Conservation (phyloP, 2,113 vertebrate species). For the Albula goreensis region DNA sequence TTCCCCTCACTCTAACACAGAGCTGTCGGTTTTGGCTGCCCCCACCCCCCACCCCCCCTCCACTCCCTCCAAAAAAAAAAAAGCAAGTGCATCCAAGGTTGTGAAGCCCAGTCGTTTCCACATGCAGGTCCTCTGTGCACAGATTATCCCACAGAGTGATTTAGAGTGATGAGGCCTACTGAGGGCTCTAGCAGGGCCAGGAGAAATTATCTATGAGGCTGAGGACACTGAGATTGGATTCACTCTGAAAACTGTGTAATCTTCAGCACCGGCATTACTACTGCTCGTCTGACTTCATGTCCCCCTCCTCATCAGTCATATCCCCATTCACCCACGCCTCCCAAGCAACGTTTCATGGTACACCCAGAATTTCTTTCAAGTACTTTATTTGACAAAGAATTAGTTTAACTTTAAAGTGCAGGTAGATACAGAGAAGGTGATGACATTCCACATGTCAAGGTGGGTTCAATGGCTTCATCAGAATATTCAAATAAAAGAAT, state of each 20-base stretch:
- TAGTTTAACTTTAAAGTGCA: neutral
- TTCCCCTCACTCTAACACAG: conserved; percentile 12
- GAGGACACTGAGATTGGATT: neutral
- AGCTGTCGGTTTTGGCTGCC: neutral
- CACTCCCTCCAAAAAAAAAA: neutral
- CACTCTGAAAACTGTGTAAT: neutral
- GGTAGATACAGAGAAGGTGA: no score
- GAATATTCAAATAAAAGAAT: no score
- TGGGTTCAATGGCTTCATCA: no score
- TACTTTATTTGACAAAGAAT: neutral
- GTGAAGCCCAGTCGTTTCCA: neutral
- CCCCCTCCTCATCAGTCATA: neutral
- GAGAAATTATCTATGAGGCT: neutral
- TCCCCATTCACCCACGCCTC: neutral
- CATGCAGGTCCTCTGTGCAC: neutral
- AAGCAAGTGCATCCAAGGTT: neutral
- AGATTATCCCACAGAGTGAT: conserved; percentile 10
- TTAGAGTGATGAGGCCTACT: neutral
- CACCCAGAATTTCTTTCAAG: neutral
- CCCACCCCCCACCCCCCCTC: neutral
- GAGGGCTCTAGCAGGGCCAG: fast-evolving
- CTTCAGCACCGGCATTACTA: neutral
- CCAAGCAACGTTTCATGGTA: neutral
- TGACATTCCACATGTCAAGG: no score
- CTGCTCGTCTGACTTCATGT: neutral